These are phyloP conservation scores for Seladonia tumulorum DNA, from an alignment of 2,888 invertebrate genomes.

Conservation along the genomic window DNA sequence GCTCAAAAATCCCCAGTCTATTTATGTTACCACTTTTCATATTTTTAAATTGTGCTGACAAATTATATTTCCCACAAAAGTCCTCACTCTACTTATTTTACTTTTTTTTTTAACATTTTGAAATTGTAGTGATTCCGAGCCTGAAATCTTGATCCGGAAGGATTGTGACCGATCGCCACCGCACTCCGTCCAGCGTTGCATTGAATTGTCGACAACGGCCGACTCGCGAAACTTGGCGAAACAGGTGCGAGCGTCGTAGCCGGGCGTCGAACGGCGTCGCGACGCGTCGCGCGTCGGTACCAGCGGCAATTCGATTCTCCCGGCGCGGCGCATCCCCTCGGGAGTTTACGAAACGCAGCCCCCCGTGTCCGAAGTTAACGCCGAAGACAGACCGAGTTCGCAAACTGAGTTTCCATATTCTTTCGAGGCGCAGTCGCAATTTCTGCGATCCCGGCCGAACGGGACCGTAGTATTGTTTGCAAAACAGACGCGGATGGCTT, in stretches of 20 bases:
- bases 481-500: conserved; percentile 48
- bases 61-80: no score
- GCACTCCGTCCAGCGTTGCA: conserved; percentile 9
- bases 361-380: conserved; percentile 61
- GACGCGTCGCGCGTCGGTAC: conserved; percentile 21
- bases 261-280: not conserved
- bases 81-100: no score
- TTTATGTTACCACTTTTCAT: not conserved
- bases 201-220: conserved; percentile 10
- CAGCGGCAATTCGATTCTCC: conserved; percentile 57
- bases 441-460: conserved; percentile 54
- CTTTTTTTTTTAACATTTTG: not conserved
- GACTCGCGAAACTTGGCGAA: conserved; percentile 24
- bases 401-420: conserved; percentile 67
- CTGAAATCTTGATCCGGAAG: not conserved
- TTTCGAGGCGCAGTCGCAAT: conserved; percentile 51
- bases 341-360: conserved; percentile 50
- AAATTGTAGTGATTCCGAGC: not conserved
- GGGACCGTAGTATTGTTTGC: conserved; percentile 60
- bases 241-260: conserved; percentile 16
- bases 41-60: no score
- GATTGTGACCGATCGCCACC: conserved; percentile 6
- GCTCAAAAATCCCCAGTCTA: not conserved
- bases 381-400: conserved; percentile 53
- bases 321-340: not conserved